Percentiles rank a stretch among this genome's conserved stretches.
Evolutionary conservation across 1,140 invertebrate species (phyloP).

Genomic region (Heliconius hewitsoni): DNA sequence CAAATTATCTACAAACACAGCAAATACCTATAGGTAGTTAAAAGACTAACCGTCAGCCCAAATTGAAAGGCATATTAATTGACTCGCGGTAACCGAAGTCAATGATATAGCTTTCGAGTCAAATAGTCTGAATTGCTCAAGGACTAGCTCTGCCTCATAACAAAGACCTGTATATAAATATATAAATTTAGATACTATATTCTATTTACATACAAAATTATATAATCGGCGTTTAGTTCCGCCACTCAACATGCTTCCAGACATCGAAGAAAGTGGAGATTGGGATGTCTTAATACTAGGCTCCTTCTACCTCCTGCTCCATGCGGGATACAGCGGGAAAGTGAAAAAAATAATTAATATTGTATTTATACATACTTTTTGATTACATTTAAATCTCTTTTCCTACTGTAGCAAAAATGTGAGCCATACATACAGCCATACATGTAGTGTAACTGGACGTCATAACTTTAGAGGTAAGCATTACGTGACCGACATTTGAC

Average conservation of each 20-base stretch:
- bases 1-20: background rate
- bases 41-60: slow-evolving; percentile 11
- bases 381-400: background rate
- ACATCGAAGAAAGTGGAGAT: too few species aligned
- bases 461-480: slow-evolving; percentile 65
- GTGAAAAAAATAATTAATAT: background rate
- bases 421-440: slow-evolving; percentile 50
- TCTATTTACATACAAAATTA: background rate
- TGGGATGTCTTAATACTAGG: too few species aligned
- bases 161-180: background rate
- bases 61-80: slow-evolving; percentile 50
- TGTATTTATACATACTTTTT: background rate
- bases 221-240: background rate
- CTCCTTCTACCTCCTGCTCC: too few species aligned
- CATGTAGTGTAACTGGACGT: slow-evolving; percentile 57
- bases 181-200: background rate
- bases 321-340: too few species aligned
- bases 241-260: too few species aligned
- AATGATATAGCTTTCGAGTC: slow-evolving; percentile 48
- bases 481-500: slow-evolving; percentile 70
- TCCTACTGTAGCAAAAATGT: background rate
- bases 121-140: slow-evolving; percentile 46
- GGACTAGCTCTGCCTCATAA: slow-evolving; percentile 31
- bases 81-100: slow-evolving; percentile 44
- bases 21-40: background rate